phyloP scores from a whole-genome alignment of 2,797 vertebrate species.

The Rhynchotus rufescens region DNA sequence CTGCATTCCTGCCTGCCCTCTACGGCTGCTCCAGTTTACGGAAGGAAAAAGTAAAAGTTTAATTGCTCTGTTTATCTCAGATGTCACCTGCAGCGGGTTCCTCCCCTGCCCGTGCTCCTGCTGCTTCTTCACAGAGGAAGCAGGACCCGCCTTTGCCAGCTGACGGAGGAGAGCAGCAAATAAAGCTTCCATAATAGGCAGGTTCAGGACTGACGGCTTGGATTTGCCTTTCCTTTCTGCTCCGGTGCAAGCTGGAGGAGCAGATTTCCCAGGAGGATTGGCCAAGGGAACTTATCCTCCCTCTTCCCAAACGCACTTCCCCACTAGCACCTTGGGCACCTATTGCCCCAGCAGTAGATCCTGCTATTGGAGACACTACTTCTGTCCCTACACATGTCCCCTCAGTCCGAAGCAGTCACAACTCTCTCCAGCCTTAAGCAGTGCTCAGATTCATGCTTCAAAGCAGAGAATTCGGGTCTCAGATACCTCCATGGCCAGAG shows the following conservation, averaged over 20 bases:
- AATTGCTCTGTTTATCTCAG: slow-evolving; percentile 11
- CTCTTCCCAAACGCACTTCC: not conserved
- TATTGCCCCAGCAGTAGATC: not conserved
- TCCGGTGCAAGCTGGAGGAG: rapidly evolving
- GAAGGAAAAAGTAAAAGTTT: slow-evolving; percentile 44
- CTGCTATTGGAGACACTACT: not conserved
- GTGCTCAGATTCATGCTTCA: rapidly evolving
- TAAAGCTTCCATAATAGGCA: not conserved
- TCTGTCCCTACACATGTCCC: not conserved
- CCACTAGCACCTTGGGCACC: not conserved
- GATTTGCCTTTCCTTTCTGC: not conserved
- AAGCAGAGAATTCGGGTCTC: not conserved
- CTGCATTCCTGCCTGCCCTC: slow-evolving; percentile 34
- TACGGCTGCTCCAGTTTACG: not conserved
- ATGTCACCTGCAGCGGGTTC: not conserved
- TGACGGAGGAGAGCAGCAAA: not conserved
- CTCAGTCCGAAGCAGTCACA: not conserved
- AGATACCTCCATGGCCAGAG: not conserved
- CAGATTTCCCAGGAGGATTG: not conserved
- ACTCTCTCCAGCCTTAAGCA: not conserved
- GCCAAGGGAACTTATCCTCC: not conserved
- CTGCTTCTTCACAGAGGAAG: not conserved
- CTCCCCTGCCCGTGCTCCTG: not conserved
- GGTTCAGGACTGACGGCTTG: not conserved
- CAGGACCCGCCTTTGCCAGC: not conserved